A percentile compares a stretch with the other conserved stretches of the same genome.
phyloP scores from a whole-genome alignment of 2,113 vertebrate genomes.

The Zeus faber region DNA sequence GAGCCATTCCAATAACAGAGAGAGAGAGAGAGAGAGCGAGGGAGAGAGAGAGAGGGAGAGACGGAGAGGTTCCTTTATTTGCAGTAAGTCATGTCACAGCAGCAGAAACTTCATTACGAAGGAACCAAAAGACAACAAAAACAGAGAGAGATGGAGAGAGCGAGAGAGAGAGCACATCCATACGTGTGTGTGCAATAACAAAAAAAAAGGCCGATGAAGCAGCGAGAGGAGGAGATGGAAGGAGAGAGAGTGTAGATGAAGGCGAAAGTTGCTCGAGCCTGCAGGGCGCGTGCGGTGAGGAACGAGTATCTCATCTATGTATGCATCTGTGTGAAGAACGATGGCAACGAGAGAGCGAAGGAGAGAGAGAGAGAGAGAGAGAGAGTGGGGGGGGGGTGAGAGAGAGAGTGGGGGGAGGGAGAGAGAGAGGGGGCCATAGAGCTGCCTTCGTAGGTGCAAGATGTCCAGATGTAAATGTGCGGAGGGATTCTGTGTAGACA shows the following conservation, averaged over 20 bases:
- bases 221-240: neutral
- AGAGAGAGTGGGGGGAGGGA: neutral
- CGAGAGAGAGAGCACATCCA: neutral
- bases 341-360: conserved; percentile 19
- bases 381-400: neutral
- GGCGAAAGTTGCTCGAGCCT: no score
- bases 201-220: conserved; percentile 18
- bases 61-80: no score
- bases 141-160: neutral
- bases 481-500: conserved; percentile 65
- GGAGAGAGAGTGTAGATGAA: neutral
- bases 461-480: conserved; percentile 70
- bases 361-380: neutral
- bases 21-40: no score
- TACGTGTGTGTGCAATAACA: neutral
- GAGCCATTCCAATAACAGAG: no score
- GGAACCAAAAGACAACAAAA: no score
- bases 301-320: no score
- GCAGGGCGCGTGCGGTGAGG: no score
- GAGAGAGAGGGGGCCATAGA: neutral
- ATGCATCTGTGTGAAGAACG: no score
- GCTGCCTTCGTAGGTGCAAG: conserved; percentile 60
- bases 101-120: no score
- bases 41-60: no score
- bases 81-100: no score